A percentile compares a stretch with the other conserved stretches of the same genome.
Evolutionary conservation across 2,797 vertebrate species (phyloP).

Genomic region (Anomalospiza imberbis): DNA sequence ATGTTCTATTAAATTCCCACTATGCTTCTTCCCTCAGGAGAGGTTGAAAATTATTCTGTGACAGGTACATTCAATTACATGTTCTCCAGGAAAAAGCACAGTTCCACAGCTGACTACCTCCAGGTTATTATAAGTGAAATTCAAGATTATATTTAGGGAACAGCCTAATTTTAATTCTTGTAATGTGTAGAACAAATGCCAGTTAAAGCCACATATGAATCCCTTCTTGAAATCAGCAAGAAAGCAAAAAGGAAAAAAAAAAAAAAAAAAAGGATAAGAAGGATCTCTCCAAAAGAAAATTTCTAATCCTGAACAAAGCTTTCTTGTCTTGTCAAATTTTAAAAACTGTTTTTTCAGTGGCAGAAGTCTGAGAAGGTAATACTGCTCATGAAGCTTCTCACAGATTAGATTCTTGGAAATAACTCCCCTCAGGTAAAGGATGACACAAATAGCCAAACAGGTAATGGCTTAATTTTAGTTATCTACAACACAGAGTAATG

Average conservation of each 20-base stretch:
- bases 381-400: background rate
- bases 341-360: background rate
- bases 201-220: background rate
- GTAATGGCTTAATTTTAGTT: background rate
- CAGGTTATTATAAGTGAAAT: constrained; percentile 41
- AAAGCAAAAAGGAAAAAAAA: background rate
- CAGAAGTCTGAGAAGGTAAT: background rate
- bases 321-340: background rate
- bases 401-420: background rate
- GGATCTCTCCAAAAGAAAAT: background rate
- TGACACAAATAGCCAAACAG: background rate
- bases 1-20: constrained; percentile 31
- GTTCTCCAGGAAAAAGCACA: constrained; percentile 38
- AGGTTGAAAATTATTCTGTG: constrained; percentile 32
- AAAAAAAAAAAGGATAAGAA: background rate
- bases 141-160: constrained; percentile 39
- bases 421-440: background rate
- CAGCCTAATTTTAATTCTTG: constrained; percentile 7
- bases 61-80: constrained; percentile 52
- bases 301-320: background rate
- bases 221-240: background rate
- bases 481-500: background rate
- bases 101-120: constrained; percentile 28
- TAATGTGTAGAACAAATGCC: background rate
- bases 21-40: constrained; percentile 12